These are phyloP conservation scores for Holothuria scabra DNA, from an alignment of 53 echinoderm and acorn worm species.

Conservation along the genomic window DNA sequence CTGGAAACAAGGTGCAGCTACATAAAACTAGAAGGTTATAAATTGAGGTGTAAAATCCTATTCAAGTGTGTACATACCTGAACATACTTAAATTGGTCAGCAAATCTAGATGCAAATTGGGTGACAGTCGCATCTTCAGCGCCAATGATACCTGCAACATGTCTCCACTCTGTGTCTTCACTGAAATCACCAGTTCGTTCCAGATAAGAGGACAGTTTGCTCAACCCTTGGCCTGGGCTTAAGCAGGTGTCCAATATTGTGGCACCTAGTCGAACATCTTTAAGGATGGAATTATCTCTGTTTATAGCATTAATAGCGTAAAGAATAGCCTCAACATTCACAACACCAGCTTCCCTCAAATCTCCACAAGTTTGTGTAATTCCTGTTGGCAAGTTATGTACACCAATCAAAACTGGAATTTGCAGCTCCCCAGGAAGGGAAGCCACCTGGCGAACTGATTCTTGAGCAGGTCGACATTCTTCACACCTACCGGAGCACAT, in stretches of 20 bases:
- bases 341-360: conserved; percentile 60
- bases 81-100: conserved; percentile 70
- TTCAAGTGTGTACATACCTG: conserved; percentile 63
- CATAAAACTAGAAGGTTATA: too few relatives aligned
- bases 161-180: conserved; percentile 55
- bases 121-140: conserved; percentile 66
- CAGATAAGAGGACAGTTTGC: conserved; percentile 70
- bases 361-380: conserved; percentile 61
- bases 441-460: neutral
- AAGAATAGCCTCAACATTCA: conserved; percentile 81
- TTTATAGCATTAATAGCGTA: conserved; percentile 82
- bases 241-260: conserved; percentile 79
- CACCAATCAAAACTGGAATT: conserved; percentile 79
- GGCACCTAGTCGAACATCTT: conserved; percentile 69
- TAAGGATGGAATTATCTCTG: conserved; percentile 59
- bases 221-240: conserved; percentile 64
- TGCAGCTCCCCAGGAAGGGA: conserved; percentile 64
- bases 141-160: conserved; percentile 71
- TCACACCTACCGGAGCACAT: conserved; percentile 78
- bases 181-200: conserved; percentile 32
- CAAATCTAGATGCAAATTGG: conserved; percentile 34
- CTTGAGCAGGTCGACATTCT: conserved; percentile 59
- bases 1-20: too few relatives aligned
- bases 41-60: too few relatives aligned
- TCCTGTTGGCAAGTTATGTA: conserved; percentile 58